A percentile compares a stretch with the other conserved stretches of the same genome.
Conservation (phyloP, 2,797 vertebrate genomes). For the Typhlichthys eigenmanni region DNA sequence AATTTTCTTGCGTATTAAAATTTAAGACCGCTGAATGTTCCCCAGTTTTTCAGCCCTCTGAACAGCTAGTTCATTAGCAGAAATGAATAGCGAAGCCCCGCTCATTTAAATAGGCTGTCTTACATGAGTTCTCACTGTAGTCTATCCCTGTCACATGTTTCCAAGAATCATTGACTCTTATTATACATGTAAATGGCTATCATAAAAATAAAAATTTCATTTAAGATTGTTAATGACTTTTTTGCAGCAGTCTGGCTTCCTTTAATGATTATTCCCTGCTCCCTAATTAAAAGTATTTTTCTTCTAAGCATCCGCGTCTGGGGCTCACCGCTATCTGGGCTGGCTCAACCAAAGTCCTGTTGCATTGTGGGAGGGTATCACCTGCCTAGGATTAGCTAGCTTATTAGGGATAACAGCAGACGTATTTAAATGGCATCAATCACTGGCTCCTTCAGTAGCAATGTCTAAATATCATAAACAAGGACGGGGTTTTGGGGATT, state of each 20-base stretch:
- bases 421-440: conserved; percentile 12
- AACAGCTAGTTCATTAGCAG: conserved; percentile 99
- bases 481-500: neutral
- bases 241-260: conserved; percentile 97
- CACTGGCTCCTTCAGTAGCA: neutral
- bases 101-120: conserved; percentile 99
- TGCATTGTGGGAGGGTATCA: conserved; percentile 43
- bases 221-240: conserved; percentile 99
- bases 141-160: conserved; percentile 99
- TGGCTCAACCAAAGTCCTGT: conserved; percentile 56
- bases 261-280: conserved; percentile 99
- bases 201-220: conserved; percentile 99
- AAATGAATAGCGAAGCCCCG: conserved; percentile 96
- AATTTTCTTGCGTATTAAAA: conserved; percentile 88
- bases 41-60: conserved; percentile 70
- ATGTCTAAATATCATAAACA: conserved; percentile 13
- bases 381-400: conserved; percentile 55
- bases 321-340: conserved; percentile 77
- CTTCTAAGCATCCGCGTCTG: conserved; percentile 99
- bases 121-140: conserved; percentile 97
- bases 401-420: conserved; percentile 47
- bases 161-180: conserved; percentile 99
- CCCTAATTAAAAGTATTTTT: conserved; percentile 99
- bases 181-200: conserved; percentile 99
- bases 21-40: conserved; percentile 91